Percentiles rank a stretch among this genome's conserved stretches.
Conservation (phyloP, 2,113 vertebrate genomes). For the Oreochromis niloticus region DNA sequence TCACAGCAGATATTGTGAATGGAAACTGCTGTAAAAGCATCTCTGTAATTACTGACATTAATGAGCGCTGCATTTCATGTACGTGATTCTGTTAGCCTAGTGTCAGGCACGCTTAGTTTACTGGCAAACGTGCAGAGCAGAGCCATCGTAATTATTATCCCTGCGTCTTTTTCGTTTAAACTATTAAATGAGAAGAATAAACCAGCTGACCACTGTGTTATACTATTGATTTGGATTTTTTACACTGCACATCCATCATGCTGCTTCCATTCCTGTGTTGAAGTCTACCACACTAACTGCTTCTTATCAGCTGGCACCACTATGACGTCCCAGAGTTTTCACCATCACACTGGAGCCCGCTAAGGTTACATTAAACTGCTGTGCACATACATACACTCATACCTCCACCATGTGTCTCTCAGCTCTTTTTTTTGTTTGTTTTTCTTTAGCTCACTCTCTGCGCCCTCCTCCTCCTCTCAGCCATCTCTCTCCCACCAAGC, state of each 20-base stretch:
- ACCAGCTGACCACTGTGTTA: neutral
- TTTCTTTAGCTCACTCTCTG: neutral
- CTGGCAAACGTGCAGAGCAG: neutral
- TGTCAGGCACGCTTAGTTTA: neutral
- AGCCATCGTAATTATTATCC: neutral
- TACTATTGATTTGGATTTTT: neutral
- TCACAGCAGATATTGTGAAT: neutral
- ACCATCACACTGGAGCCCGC: neutral
- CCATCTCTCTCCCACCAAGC: slow-evolving; percentile 73
- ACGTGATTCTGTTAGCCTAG: neutral
- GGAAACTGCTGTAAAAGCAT: neutral
- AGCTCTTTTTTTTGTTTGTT: neutral
- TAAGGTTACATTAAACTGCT: neutral
- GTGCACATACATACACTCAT: neutral
- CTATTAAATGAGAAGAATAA: neutral
- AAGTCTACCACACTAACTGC: neutral
- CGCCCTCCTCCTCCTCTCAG: neutral
- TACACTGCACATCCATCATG: neutral
- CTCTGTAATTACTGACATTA: neutral
- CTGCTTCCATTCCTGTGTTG: neutral
- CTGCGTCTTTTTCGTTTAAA: neutral
- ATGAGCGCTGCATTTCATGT: neutral
- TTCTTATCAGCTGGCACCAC: neutral
- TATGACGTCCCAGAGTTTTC: neutral
- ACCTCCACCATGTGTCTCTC: neutral